Percentiles rank a stretch among this genome's conserved stretches.
phyloP scores from a whole-genome alignment of 1,140 invertebrate species.

The Papilio aristodemus region DNA sequence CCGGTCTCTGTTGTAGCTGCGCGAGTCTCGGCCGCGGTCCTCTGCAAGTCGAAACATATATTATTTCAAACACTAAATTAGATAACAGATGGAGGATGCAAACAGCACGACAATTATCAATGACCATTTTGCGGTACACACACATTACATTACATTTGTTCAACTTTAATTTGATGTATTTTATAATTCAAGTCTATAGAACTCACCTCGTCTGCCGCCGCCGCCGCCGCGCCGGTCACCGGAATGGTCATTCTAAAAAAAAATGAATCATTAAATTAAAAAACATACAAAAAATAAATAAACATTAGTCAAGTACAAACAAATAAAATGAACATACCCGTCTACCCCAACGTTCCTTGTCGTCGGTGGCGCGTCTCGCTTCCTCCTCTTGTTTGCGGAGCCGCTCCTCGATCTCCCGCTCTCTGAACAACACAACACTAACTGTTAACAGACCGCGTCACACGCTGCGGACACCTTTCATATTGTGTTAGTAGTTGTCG shows the following conservation, averaged over 20 bases:
- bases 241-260: slow-evolving; percentile 68
- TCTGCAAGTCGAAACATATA: slow-evolving; percentile 45
- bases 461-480: background rate
- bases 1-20: slow-evolving; percentile 64
- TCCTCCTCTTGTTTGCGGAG: slow-evolving; percentile 75
- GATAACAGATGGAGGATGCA: too few relatives aligned
- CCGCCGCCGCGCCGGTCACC: slow-evolving; percentile 57
- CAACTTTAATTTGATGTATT: too few relatives aligned
- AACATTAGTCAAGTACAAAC: too few relatives aligned
- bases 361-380: slow-evolving; percentile 64
- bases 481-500: slow-evolving; percentile 48
- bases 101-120: too few relatives aligned
- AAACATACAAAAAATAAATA: too few relatives aligned
- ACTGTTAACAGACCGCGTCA: slow-evolving; percentile 9
- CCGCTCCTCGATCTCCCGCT: slow-evolving; percentile 78
- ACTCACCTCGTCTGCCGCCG: slow-evolving; percentile 64
- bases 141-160: too few relatives aligned
- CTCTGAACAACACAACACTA: slow-evolving; percentile 50
- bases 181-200: background rate
- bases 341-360: slow-evolving; percentile 75
- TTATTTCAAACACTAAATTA: background rate
- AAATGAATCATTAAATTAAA: background rate
- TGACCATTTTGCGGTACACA: too few relatives aligned
- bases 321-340: slow-evolving; percentile 59
- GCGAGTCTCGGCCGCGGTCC: slow-evolving; percentile 65